These are phyloP conservation scores for Hylaeus volcanicus DNA, from an alignment of 1,140 invertebrate species.

Conservation along the genomic window DNA sequence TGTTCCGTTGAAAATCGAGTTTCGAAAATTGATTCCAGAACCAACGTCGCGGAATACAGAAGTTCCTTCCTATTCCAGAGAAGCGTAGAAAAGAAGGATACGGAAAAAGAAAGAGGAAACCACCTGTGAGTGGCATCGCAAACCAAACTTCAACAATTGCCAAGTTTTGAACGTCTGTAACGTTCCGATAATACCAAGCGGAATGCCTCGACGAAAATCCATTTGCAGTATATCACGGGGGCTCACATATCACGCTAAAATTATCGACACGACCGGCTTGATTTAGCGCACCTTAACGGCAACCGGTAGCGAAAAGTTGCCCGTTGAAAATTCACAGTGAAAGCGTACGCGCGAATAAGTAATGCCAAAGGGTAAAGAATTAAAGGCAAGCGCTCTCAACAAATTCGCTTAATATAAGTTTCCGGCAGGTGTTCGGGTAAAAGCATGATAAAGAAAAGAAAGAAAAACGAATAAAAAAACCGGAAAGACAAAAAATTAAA, in stretches of 20 bases:
- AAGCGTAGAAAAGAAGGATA: not conserved
- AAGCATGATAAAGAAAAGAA: too few species aligned
- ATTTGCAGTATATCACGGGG: constrained; percentile 39
- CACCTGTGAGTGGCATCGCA: constrained; percentile 15
- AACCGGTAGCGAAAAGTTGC: not conserved
- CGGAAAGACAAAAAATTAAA: not conserved
- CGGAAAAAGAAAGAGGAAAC: not conserved
- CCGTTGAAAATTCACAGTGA: not conserved
- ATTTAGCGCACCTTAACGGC: constrained; percentile 14
- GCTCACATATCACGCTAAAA: constrained; percentile 28
- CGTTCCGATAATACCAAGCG: constrained; percentile 5
- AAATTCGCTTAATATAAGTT: not conserved
- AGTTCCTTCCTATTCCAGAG: too few species aligned
- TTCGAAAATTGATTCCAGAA: not conserved
- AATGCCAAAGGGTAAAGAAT: too few species aligned
- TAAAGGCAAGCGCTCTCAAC: not conserved
- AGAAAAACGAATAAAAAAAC: too few species aligned
- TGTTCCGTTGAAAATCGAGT: too few species aligned
- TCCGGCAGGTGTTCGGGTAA: not conserved
- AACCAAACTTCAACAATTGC: constrained; percentile 8
- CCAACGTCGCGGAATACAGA: not conserved
- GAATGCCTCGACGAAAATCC: constrained; percentile 35
- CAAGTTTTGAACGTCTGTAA: constrained; percentile 11
- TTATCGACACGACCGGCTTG: constrained; percentile 24
- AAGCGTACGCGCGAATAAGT: too few species aligned